Evolutionary conservation across 2,113 vertebrate species (phyloP), one percentile per base, ranked within the genome.

Genomic region (Ctenomys sociabilis): DNA sequence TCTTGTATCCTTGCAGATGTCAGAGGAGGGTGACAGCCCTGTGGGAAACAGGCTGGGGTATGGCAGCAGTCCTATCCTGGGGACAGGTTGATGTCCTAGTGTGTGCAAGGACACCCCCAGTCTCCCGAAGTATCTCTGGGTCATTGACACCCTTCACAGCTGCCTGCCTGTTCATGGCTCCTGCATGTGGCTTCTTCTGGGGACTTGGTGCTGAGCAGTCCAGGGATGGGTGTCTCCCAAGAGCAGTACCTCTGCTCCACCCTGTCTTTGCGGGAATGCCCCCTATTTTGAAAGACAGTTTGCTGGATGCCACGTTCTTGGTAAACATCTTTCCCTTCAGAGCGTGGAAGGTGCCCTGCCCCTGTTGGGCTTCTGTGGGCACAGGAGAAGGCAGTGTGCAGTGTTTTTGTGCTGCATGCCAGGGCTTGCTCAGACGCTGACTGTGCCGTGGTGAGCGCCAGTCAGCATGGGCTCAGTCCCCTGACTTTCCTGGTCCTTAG

Each of bases 271-370:
- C n/a, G 35, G 21, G 0, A 35, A 8, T n/a, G 28, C 28, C 85
- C 45, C 17, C 21, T 63, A 32, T 59, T 88, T 37, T 59, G 70
- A 54, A 30, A 28, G 54, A 8, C 5, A 35, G 54, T 22, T 80
- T 12, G 32, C 88, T 80, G 8, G 37, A 2, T 2, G 0, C 2
- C 0, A 59, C 10, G 1, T 8, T 72, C 57, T 10, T 2, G 12
- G 35, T 1, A 61, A 19, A 22, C 19, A 4, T 19, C 1, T 7
- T 49, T 52, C 12, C 73, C 13, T 21, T n/a, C 17, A 28, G 24
- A 54, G 4, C 0, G 21, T n/a, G 9, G 70, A 37, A 19, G 2
- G 35, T 17, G 8, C 11, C 16, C 17, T 19, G 63, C 0, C 21
- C 4, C 2, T 26, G 32, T 52, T 0, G 1, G 64, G 70, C 70